Conservation (phyloP, 2,888 invertebrate genomes). For the Orthosia gothica region DNA sequence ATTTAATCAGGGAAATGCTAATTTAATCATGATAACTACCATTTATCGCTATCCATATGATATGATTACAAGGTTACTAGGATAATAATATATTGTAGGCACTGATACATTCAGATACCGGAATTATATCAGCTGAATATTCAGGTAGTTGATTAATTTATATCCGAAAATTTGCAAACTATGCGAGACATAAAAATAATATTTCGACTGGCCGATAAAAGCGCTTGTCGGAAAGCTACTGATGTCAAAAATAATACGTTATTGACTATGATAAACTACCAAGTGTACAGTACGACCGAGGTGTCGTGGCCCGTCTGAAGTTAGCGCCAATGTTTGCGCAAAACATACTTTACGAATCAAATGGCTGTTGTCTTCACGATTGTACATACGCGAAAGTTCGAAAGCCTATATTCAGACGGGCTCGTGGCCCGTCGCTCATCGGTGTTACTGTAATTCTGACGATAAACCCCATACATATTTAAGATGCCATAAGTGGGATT, state of each 20-base stretch:
- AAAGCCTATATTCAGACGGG: too few relatives aligned
- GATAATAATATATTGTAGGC: slow-evolving; percentile 42
- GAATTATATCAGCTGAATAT: slow-evolving; percentile 16
- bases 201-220: background rate
- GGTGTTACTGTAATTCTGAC: background rate
- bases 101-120: slow-evolving; percentile 26
- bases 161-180: background rate
- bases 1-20: slow-evolving; percentile 40
- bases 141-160: slow-evolving; percentile 5
- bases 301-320: too few relatives aligned
- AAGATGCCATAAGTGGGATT: background rate
- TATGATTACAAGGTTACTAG: slow-evolving; percentile 41
- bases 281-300: background rate
- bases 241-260: background rate
- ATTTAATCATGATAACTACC: slow-evolving; percentile 22
- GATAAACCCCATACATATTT: background rate
- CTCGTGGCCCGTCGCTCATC: too few relatives aligned
- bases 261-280: background rate
- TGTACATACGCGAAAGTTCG: too few relatives aligned
- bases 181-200: background rate
- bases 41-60: slow-evolving; percentile 35
- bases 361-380: too few relatives aligned
- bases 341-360: too few relatives aligned
- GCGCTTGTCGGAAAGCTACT: background rate
- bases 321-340: too few relatives aligned